Evolutionary conservation across 2,888 invertebrate species (phyloP), one percentile per base, ranked within the genome.

Genomic region (Timema cristinae): DNA sequence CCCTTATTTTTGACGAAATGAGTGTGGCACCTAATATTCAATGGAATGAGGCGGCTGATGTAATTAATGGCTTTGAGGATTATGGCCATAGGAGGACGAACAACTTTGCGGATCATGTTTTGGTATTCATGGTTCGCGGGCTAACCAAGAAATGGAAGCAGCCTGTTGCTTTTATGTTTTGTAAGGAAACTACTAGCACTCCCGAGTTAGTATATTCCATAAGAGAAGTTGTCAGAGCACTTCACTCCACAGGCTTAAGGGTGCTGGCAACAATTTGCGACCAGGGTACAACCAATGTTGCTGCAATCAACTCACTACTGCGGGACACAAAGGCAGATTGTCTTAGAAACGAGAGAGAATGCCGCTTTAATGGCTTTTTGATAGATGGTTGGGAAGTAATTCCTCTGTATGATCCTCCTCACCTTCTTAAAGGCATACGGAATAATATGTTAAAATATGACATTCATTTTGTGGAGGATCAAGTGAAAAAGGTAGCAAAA

Each of bases 41-140:
- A 32, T 32, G 32, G 32, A 32, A 32, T 32, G 32, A 32, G 32
- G 32, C 32, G 32, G 32, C 32, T 32, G 32, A 32, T 32, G 32
- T 32, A 32, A 32, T 32, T 4, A 32, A 32, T 32, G 32, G 32
- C 32, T 32, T 32, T 32, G 54, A 54, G 54, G 59, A 59, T 63
- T 8, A 47, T 32, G 63, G 63, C 32, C 32, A 63, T 63, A 48
- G 63, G 48, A 63, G 48, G 9, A 15, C 32, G 16, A 63, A 63
- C 32, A 59, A 9, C 8, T 59, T 59, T 59, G 59, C 59, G n/a
- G 59, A 59, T 59, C 59, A 59, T 59, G 59, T 15, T 59, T 13
- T 15, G 8, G 63, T 63, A 10, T 63, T 63, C 7, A 15, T 63
- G 63, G 15, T 8, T 32, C 11, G 13, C 6, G 32, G 63, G 16